Evolutionary conservation across 2,797 vertebrate genomes (phyloP).

Genomic region (Parotocinclus haroldoi): DNA sequence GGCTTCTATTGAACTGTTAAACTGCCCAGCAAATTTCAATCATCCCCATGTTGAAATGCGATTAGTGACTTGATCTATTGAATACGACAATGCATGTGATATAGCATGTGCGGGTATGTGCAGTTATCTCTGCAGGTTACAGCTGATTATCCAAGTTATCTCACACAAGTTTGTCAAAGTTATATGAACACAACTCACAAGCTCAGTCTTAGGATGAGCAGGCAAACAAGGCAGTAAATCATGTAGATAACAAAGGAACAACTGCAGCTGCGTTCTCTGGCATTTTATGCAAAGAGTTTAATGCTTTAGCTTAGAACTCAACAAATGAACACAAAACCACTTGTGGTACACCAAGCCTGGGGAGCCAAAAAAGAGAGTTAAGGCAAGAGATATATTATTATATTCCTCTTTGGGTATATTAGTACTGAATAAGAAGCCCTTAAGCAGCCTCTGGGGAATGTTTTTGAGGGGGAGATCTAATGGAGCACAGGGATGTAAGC

Average conservation of each 20-base stretch:
- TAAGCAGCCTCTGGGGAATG: constrained; percentile 47
- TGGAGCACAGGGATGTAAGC: constrained; percentile 69
- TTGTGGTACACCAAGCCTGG: constrained; percentile 40
- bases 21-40: constrained; percentile 26
- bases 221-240: constrained; percentile 39
- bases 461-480: constrained; percentile 58
- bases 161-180: too few species aligned
- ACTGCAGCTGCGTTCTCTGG: constrained; percentile 31
- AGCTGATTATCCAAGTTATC: too few species aligned
- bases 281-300: constrained; percentile 36
- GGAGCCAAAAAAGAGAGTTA: constrained; percentile 5
- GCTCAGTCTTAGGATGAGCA: constrained; percentile 8
- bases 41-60: not conserved
- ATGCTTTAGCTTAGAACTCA: constrained; percentile 34
- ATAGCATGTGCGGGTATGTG: not conserved
- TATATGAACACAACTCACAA: constrained; percentile 7
- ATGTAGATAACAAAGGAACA: constrained; percentile 29
- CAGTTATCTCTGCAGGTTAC: too few species aligned
- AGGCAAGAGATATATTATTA: constrained; percentile 1
- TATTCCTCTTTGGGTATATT: constrained; percentile 49
- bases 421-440: constrained; percentile 58
- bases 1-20: constrained; percentile 25
- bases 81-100: constrained; percentile 6
- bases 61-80: constrained; percentile 13
- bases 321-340: constrained; percentile 29